Base-by-base conservation (phyloP, 2,888 invertebrate species). In the Troilus luridus region DNA sequence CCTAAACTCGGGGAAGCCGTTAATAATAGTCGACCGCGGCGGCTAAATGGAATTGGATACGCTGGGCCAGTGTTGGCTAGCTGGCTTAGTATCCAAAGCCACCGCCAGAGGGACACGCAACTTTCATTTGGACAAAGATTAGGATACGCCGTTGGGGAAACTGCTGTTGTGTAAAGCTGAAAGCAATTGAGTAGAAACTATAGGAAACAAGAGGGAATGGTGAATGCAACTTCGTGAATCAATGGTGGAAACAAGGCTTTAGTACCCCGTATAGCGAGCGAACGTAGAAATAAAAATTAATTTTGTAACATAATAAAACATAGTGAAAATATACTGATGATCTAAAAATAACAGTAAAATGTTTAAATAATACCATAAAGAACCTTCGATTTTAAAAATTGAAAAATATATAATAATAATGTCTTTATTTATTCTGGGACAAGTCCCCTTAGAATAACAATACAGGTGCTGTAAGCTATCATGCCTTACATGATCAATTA, bases 11-110 rank as follows among this genome's bases (percentile, higher is more conserved):
- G 19, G 56, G 54, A 56, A 58, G 56, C 85, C 56, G 54, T 85
- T 54, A 54, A 85, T 85, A 85, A 85, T 85, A 77, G 85, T 85
- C n/a, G 85, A 21, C n/a, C n/a, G 85, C n/a, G n/a, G 56, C 56
- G 85, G 85, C 56, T 85, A 85, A 85, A 85, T 85, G 85, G 85
- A 58, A 85, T 85, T 85, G n/a, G 56, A 85, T 56, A 85, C 85
- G 85, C 58, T 58, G n/a, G 54, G 7, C 72, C 19, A 41, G 56
- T n/a, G 21, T 56, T 56, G n/a, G 72, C 85, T 5, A 56, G 72
- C 85, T 5, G 56, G 56, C 54, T 56, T 56, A n/a, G 56, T 85
- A 85, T 85, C 56, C 56, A 85, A 21, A 21, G 72, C 85, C 14
- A 58, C 85, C n/a, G 41, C 56, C 56, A 85, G 21, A 21, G 72